These are phyloP conservation scores for Endotricha flammealis DNA, from an alignment of 2,888 invertebrate species.

Conservation along the genomic window DNA sequence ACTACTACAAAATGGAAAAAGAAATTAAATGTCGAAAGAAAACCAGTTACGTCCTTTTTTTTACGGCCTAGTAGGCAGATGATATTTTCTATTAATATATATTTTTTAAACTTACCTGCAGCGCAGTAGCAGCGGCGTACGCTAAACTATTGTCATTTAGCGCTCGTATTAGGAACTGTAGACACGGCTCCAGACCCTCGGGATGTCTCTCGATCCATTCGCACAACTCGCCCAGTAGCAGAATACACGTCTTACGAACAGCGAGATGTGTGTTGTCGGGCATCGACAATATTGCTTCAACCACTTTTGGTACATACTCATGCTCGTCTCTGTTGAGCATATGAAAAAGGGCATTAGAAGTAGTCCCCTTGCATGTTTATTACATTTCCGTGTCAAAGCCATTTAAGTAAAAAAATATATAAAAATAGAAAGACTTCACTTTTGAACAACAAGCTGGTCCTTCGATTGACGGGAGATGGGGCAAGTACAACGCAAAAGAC, in stretches of 20 bases:
- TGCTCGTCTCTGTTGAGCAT: conserved; percentile 95
- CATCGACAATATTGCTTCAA: conserved; percentile 92
- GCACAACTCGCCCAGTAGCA: conserved; percentile 92
- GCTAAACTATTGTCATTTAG: conserved; percentile 86
- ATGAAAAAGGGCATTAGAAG: too few species aligned
- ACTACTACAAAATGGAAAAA: too few species aligned
- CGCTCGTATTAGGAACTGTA: conserved; percentile 83
- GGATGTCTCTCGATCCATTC: conserved; percentile 97
- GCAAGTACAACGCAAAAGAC: too few species aligned
- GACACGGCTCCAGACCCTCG: conserved; percentile 86
- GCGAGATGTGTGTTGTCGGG: conserved; percentile 91
- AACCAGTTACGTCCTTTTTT: too few species aligned
- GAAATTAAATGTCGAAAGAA: too few species aligned
- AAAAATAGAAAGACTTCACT: too few species aligned
- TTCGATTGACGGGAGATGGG: too few species aligned
- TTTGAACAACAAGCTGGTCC: too few species aligned
- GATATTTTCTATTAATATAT: too few species aligned
- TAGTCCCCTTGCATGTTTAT: too few species aligned
- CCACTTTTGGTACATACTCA: conserved; percentile 94
- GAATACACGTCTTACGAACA: conserved; percentile 92
- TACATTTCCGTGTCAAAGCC: too few species aligned
- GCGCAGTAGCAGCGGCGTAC: conserved; percentile 87
- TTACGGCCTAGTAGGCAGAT: background rate
- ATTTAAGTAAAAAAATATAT: too few species aligned
- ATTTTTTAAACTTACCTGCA: conserved; percentile 80